These are phyloP conservation scores for Diadema setosum DNA, from an alignment of 35 echinoderm and acorn worm species.

Conservation along the genomic window DNA sequence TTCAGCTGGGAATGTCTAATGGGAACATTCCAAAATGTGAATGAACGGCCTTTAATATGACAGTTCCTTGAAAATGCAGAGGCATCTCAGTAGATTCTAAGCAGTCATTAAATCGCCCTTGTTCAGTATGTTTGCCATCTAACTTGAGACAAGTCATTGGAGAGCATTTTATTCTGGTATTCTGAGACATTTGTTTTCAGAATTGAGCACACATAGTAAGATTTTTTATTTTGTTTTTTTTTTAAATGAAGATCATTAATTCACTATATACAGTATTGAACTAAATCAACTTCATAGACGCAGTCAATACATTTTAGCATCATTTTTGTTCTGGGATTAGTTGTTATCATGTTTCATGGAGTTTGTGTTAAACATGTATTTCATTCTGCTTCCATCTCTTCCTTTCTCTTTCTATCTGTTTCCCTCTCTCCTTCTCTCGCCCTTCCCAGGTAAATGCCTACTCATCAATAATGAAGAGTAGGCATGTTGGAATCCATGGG, in stretches of 20 bases:
- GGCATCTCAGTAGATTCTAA: too few relatives aligned
- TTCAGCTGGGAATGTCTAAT: too few relatives aligned
- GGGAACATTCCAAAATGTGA: too few relatives aligned
- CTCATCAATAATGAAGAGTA: slow-evolving; percentile 3
- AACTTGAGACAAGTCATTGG: too few relatives aligned
- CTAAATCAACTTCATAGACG: not conserved
- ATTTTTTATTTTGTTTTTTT: not conserved
- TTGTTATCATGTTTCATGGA: not conserved
- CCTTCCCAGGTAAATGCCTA: slow-evolving; percentile 53
- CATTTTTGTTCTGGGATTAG: not conserved
- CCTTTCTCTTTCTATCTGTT: not conserved
- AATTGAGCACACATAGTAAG: not conserved
- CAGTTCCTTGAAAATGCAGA: too few relatives aligned
- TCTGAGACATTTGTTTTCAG: not conserved
- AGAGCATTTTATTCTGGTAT: not conserved
- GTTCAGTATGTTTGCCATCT: too few relatives aligned
- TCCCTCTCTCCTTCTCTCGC: not conserved
- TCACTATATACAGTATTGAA: not conserved
- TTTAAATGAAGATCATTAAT: not conserved
- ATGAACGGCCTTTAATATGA: too few relatives aligned
- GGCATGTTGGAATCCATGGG: not conserved
- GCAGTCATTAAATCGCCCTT: too few relatives aligned
- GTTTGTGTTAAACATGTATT: not conserved
- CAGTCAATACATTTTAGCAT: not conserved
- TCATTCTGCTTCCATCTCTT: not conserved